phyloP scores from a whole-genome alignment of 2,797 vertebrate species.

The Ctenopoma kingsleyae region DNA sequence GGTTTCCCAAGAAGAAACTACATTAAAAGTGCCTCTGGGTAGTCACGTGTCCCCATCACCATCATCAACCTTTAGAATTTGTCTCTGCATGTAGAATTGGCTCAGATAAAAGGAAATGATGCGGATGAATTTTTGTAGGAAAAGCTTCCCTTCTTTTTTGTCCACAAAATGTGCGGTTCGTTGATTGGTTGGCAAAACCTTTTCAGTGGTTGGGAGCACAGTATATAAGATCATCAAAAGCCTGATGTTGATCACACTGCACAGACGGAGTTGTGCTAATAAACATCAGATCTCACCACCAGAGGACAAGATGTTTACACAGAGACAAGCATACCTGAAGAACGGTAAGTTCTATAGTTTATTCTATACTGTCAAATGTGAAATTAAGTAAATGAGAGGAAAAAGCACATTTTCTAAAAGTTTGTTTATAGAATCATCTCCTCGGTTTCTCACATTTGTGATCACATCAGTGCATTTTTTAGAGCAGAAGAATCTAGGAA shows the following conservation, averaged over 20 bases:
- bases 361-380: not conserved
- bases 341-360: constrained; percentile 51
- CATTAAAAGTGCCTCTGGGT: constrained; percentile 5
- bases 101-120: constrained; percentile 39
- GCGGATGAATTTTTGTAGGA: constrained; percentile 17
- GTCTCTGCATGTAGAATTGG: constrained; percentile 57
- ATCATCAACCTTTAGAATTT: constrained; percentile 14
- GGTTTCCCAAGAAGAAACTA: not conserved
- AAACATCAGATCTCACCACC: not conserved
- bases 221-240: constrained; percentile 58
- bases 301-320: constrained; percentile 60
- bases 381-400: not conserved
- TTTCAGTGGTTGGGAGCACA: not conserved
- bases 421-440: not conserved
- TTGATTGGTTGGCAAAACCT: constrained; percentile 49
- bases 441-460: not conserved
- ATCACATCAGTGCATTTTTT: not conserved
- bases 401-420: no score
- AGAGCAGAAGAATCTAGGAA: not conserved
- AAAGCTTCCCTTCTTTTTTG: constrained; percentile 43
- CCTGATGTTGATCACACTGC: constrained; percentile 1
- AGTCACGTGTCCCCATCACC: constrained; percentile 20
- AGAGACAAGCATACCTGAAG: constrained; percentile 38
- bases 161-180: not conserved
- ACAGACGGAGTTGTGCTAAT: constrained; percentile 11